Evolutionary conservation across 1,140 invertebrate species (phyloP), one percentile per base, ranked within the genome.

Genomic region (Drosophila littoralis): DNA sequence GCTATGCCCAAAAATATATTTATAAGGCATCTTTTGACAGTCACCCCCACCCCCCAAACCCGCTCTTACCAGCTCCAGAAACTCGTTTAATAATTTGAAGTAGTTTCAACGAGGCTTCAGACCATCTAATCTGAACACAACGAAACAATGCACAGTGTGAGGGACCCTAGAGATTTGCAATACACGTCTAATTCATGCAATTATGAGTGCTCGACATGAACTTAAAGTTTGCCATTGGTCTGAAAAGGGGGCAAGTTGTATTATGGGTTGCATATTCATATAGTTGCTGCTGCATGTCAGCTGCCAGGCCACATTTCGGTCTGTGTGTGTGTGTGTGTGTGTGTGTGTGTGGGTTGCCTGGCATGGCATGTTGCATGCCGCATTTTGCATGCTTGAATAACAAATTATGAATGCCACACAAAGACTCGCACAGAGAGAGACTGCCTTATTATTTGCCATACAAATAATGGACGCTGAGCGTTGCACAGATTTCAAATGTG

Each of bases 351-450:
- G 55, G 51, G 45, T 65, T 63, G 72, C 61, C 35, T 55, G 61
- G 61, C 66, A 46, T 74, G 64, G 80, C 84, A 86, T 88, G 83
- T 86, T 86, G 83, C 83, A 86, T 86, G 82, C 82, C 81, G 82
- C 82, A 86, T 86, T 86, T 86, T 86, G 82, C 82, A 86, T 88
- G 83, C 83, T 86, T 86, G 83, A 86, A 86, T 86, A 86, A 86
- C 83, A 86, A 86, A 86, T 86, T 86, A 86, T 86, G 83, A 86
- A 68, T 88, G 83, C 76, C 83, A 83, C 73, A 86, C 83, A 86
- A 88, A 86, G 81, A 59, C 57, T 63, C 61, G 58, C 69, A 77
- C 66, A 72, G 10, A 42, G n/a, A 32, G 9, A 9, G 77, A 36
- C 59, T 65, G 77, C 59, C 79, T 79, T 79, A 88, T 88, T 86